Base-by-base conservation (phyloP, 2,797 vertebrate species). In the Melanotaenia boesemani region DNA sequence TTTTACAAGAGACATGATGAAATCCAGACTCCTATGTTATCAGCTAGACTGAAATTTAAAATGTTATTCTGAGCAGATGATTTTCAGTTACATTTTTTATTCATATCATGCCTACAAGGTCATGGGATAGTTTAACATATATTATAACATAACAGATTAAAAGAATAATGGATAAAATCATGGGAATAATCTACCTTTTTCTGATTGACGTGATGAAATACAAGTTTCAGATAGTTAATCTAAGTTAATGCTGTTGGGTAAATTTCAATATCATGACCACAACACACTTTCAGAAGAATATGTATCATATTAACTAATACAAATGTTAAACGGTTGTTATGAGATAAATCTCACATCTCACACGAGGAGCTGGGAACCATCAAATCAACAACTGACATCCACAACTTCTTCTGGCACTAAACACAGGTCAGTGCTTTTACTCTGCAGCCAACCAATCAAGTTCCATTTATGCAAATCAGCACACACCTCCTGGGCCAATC, bases 351-450 rank as follows among this genome's bases (percentile, higher is more conserved):
- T n/a, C 7, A 9, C 26, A 67, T 59, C 67, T 67, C 32, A 6
- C 56, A 59, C 36, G 20, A 26, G 10, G n/a, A 63, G 28, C 67
- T 20, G 68, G 66, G 50, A 88, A 82, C 81, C 88, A 82, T 82
- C 59, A 83, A 63, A 84, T 66, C 72, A 91, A 81, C 73, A 34
- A 22, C 32, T 65, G 12, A 76, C 81, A 63, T 36, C 56, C 28
- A 28, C 67, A 87, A 84, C 75, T 85, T 84, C 78, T 85, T 77
- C 70, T 85, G 72, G 67, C 67, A 77, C 61, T 69, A 74, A 86
- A 56, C 79, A 65, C 81, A 84, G 86, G 85, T 87, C 86, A 86
- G 62, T 72, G 77, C 62, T 64, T 84, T 85, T 79, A 86, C 83
- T 67, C 67, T 69, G 70, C 68, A 71, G 66, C 61, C 70, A 5